phyloP scores from a whole-genome alignment of 2,797 vertebrate species.

The Pelobates cultripes region DNA sequence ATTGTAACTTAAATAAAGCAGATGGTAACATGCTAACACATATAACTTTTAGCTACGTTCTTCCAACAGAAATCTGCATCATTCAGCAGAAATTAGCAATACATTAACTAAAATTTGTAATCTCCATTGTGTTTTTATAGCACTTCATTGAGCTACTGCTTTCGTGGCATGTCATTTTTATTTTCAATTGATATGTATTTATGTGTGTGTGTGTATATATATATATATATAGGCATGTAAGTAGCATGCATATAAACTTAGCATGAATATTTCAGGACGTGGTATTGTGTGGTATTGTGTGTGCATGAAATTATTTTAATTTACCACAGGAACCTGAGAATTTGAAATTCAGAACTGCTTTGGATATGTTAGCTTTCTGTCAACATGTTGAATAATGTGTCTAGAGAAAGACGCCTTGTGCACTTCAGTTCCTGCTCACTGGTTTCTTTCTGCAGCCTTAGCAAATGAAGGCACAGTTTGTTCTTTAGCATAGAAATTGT shows the following conservation, averaged over 20 bases:
- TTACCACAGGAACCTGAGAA: background rate
- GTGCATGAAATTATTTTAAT: background rate
- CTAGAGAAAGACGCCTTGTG: background rate
- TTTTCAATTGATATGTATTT: too few species aligned
- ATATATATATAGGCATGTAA: too few species aligned
- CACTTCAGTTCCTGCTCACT: conserved; percentile 1
- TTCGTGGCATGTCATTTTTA: too few species aligned
- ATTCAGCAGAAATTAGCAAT: too few species aligned
- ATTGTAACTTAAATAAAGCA: too few species aligned
- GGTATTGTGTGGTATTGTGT: background rate
- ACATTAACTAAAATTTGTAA: too few species aligned
- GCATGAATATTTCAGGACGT: background rate
- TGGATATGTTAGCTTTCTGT: background rate
- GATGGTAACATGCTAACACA: too few species aligned
- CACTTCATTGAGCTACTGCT: too few species aligned
- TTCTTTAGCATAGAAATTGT: background rate
- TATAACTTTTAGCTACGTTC: too few species aligned
- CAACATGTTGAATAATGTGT: conserved; percentile 2
- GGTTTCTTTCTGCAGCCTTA: conserved; percentile 2
- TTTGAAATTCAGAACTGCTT: conserved; percentile 5
- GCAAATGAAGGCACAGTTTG: background rate
- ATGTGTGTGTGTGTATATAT: too few species aligned
- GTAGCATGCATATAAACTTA: background rate
- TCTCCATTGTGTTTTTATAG: too few species aligned
- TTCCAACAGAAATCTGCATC: too few species aligned